These are phyloP conservation scores for Luperina nickerlii DNA, from an alignment of 2,888 invertebrate species.

Conservation along the genomic window DNA sequence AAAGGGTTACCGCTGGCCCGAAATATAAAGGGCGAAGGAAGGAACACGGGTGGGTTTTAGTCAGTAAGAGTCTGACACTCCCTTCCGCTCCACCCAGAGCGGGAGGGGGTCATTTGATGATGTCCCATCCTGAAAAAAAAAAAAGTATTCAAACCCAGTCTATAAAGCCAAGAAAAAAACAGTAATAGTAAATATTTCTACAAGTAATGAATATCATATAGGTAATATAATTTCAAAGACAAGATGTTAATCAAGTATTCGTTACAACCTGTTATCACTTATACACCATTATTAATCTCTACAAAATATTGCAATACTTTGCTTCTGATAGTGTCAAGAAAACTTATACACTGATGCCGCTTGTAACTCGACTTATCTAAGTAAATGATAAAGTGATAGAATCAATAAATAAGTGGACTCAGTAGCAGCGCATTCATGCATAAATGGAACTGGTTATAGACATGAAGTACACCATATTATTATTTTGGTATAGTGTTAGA, in stretches of 20 bases:
- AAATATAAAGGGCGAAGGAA: too few species aligned
- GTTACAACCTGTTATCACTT: slow-evolving; percentile 16
- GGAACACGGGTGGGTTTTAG: too few species aligned
- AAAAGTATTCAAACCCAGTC: neutral
- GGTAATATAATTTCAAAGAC: neutral
- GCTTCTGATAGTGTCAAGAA: slow-evolving; percentile 29
- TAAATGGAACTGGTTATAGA: neutral
- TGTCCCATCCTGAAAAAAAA: too few species aligned
- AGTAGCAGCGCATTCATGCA: neutral
- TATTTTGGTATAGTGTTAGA: neutral
- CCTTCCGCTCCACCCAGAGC: too few species aligned
- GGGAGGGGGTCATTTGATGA: too few species aligned
- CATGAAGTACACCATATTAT: neutral
- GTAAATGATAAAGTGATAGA: slow-evolving; percentile 36
- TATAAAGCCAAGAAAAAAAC: neutral
- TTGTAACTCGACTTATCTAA: slow-evolving; percentile 20
- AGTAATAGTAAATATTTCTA: neutral
- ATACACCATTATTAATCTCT: slow-evolving; percentile 25
- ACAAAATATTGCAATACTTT: slow-evolving; percentile 37
- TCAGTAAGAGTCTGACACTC: too few species aligned
- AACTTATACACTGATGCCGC: slow-evolving; percentile 29
- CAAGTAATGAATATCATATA: neutral
- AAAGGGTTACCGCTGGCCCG: too few species aligned
- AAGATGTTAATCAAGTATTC: slow-evolving; percentile 34
- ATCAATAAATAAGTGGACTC: slow-evolving; percentile 20